Base-by-base conservation (phyloP, 2,797 vertebrate genomes). In the Caiman crocodilus region DNA sequence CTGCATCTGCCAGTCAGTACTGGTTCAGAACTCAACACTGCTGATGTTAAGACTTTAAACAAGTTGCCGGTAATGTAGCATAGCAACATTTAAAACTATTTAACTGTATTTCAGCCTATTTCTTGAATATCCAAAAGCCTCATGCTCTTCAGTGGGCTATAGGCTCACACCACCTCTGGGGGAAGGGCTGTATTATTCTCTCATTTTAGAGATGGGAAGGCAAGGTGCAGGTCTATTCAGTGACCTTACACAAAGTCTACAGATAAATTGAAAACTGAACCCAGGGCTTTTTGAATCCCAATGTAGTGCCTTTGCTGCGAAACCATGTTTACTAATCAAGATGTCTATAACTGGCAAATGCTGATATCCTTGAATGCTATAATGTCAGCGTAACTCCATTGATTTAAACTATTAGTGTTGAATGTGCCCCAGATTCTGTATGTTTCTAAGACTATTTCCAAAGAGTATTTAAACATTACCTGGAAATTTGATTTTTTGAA, bases 41-140 rank as follows among this genome's bases (percentile, higher is more conserved):
- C 50, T 95, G 90, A 56, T 64, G 32, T 84, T 92, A 85, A 95
- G 92, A 0, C 77, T 77, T 88, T 94, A 89, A 90, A 94, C 87
- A 58, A 94, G 90, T 93, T 94, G 88, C 91, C 57, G 94, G 85
- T 94, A 92, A 90, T 89, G 95, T 96, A 96, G 76, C 93, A 75
- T 96, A 97, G 96, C 94, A 97, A 95, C 95, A 96, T 97, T 92
- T 95, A 96, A 91, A 58, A 81, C 30, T 90, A 78, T 83, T 86
- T 90, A 81, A 58, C 90, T 83, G 84, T 89, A 94, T 79, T 94
- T 86, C 91, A 94, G 94, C 87, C 58, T 90, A 87, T 90, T 35
- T 92, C 63, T 92, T 88, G 42, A 84, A 78, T 92, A 89, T 88
- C 76, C 85, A 84, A 85, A 55, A 87, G 60, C 78, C 92, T 94